Evolutionary conservation across 1,140 invertebrate genomes (phyloP), one percentile per base, ranked within the genome.

Genomic region (Lepidurus packardi): DNA sequence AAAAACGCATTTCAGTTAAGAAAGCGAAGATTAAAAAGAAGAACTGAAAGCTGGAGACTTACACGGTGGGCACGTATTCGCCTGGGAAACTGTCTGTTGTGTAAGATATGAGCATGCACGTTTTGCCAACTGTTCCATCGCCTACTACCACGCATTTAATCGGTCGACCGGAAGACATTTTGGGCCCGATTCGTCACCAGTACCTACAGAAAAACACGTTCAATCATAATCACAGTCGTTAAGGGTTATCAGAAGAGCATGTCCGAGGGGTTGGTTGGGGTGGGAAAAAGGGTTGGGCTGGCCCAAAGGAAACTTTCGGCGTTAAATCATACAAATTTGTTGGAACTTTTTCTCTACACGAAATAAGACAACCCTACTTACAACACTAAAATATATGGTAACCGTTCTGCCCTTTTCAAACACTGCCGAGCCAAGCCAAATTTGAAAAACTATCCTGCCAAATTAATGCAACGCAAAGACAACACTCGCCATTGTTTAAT

Each of bases 81-180:
- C 96, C 96, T 78, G 96, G 96, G 90, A 99, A 99, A 88, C 95
- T 97, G 85, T 98, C 96, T 81, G 97, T 99, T 43, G 97, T 98
- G 84, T 98, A 98, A 53, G 96, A 98, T 85, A 99, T 98, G 82
- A 99, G 89, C 95, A 98, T 98, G 87, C 97, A 98, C 47, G 97
- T 99, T 90, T 99, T 99, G 83, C 97, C 97, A 79, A 99, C 96
- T 44, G 96, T 98, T 81, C 94, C 94, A 85, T 93, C 92, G 24
- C 92, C 95, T 78, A 98, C 95, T 16, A 98, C 95, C 79, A 98
- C 97, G 90, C 96, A 98, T 86, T 98, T 98, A 85, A 98, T 96
- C 80, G 94, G 94, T 85, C 93, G 90, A 85, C 94, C 94, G 82
- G 93, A 94, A 82, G 89, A 90, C 87, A 90, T 90, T 78, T 73